Conservation (phyloP, 2,113 vertebrate genomes). For the Cervus canadensis region DNA sequence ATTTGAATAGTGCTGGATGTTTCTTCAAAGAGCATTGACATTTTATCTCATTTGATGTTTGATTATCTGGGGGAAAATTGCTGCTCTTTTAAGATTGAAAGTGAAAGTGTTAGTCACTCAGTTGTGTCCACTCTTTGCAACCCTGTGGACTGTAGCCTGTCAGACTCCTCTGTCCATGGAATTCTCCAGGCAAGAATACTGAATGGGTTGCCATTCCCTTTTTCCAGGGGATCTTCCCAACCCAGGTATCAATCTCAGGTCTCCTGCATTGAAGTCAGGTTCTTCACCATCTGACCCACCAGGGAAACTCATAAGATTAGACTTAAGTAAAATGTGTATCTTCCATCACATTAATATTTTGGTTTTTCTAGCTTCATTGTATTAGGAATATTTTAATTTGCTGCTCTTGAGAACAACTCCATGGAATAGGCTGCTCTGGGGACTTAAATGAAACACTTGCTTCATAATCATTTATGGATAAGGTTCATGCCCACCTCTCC, state of each 20-base stretch:
- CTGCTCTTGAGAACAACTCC: not conserved
- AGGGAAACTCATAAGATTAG: not conserved
- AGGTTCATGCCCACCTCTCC: not conserved
- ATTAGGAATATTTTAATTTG: constrained; percentile 11
- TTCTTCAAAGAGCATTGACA: not conserved
- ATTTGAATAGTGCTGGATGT: not conserved
- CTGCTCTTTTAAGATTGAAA: not conserved
- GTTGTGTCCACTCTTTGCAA: not conserved
- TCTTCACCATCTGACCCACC: not conserved
- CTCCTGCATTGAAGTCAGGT: not conserved
- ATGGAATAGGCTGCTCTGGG: not conserved
- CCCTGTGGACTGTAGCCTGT: not conserved
- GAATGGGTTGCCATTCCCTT: not conserved
- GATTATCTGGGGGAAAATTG: not conserved
- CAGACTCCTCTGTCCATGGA: not conserved
- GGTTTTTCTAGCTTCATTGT: not conserved
- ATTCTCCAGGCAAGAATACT: not conserved
- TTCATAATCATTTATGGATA: constrained; percentile 9
- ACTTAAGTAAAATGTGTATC: not conserved
- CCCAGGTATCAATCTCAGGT: not conserved
- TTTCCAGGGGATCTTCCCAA: not conserved
- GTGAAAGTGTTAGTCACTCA: not conserved
- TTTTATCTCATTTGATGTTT: not conserved
- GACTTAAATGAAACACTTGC: not conserved
- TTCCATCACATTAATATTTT: not conserved